phyloP scores from a whole-genome alignment of 2,888 invertebrate species.

The Caenorhabditis sp. region DNA sequence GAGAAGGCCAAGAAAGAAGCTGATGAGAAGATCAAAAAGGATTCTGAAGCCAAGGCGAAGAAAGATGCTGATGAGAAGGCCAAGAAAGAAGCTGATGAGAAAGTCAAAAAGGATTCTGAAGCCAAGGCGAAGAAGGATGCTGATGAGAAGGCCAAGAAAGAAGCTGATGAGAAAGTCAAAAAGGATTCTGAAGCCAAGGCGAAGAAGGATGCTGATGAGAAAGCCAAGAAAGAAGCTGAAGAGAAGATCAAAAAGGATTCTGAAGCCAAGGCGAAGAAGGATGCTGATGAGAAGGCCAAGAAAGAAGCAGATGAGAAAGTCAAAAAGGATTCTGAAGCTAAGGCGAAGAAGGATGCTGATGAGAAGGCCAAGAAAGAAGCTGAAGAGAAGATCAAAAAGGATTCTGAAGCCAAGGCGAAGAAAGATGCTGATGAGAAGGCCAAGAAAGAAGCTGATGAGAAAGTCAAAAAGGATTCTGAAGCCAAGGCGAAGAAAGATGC shows the following conservation, averaged over 20 bases:
- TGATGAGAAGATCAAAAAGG: constrained; percentile 13
- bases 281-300: not conserved
- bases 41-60: constrained; percentile 5
- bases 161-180: constrained; percentile 1
- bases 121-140: not conserved
- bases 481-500: constrained; percentile 6
- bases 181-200: constrained; percentile 3
- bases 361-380: constrained; percentile 8
- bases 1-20: constrained; percentile 17
- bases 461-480: not conserved
- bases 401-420: constrained; percentile 5
- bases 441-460: constrained; percentile 10
- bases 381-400: constrained; percentile 2
- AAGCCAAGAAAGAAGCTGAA: constrained; percentile 1
- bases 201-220: not conserved
- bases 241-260: not conserved
- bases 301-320: not conserved
- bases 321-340: not conserved
- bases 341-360: constrained; percentile 2
- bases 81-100: constrained; percentile 4
- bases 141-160: not conserved
- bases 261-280: constrained; percentile 2
- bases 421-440: constrained; percentile 3
- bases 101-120: not conserved
- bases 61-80: constrained; percentile 9